A percentile compares a stretch with the other conserved stretches of the same genome.
phyloP scores from a whole-genome alignment of 1,140 invertebrate species.

The Galendromus occidentalis region DNA sequence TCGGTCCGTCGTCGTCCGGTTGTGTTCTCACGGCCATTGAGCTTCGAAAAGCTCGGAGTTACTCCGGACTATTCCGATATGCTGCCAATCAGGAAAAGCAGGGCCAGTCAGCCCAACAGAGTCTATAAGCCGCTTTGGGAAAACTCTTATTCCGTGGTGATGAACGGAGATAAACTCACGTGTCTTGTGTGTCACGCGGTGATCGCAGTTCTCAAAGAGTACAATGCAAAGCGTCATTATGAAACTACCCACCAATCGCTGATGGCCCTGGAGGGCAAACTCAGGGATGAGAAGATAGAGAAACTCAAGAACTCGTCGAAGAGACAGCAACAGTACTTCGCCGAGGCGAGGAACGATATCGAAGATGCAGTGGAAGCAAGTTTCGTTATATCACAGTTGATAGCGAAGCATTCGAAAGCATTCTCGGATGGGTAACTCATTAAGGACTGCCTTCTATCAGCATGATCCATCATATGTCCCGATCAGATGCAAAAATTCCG shows the following conservation, averaged over 20 bases:
- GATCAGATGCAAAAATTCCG: constrained; percentile 18
- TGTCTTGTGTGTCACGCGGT: no score
- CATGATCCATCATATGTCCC: constrained; percentile 24
- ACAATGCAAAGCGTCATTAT: constrained; percentile 23
- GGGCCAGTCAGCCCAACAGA: no score
- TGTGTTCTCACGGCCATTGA: no score
- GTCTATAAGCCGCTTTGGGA: no score
- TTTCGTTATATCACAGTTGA: constrained; percentile 17
- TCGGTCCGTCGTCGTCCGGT: no score
- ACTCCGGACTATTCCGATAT: no score
- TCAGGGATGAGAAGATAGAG: constrained; percentile 21
- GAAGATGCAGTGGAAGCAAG: constrained; percentile 22
- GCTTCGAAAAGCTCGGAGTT: no score
- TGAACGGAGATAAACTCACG: no score
- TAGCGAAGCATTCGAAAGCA: constrained; percentile 23
- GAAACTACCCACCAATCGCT: constrained; percentile 16
- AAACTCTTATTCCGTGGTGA: no score
- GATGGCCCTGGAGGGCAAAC: constrained; percentile 15
- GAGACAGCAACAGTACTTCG: constrained; percentile 22
- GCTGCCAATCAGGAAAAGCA: no score
- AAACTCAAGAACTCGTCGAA: constrained; percentile 19
- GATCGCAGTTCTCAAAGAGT: constrained; percentile 19
- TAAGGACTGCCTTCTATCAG: constrained; percentile 24
- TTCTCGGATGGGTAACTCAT: constrained; percentile 25
- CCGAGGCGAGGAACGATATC: constrained; percentile 19